Evolutionary conservation across 2,888 invertebrate species (phyloP).

Genomic region (Toxonevra muliebris): DNA sequence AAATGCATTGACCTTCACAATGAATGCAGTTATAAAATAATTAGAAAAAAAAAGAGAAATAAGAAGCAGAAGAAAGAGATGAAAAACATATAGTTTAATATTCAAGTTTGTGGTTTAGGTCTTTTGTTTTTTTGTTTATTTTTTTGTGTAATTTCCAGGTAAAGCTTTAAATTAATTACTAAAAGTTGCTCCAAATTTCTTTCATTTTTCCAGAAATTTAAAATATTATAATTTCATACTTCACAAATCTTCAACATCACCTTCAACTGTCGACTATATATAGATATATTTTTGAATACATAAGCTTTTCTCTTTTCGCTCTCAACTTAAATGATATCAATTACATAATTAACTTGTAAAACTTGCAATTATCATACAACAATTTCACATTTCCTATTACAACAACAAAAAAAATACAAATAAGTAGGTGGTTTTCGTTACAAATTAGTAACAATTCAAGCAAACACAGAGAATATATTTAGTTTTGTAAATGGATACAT

Average conservation of each 20-base stretch:
- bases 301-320: constrained; percentile 6
- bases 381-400: neutral
- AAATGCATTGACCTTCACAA: constrained; percentile 34
- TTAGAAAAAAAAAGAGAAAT: neutral
- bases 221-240: too few species aligned
- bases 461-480: too few species aligned
- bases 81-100: neutral
- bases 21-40: constrained; percentile 13
- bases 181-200: too few species aligned
- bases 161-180: too few species aligned
- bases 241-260: too few species aligned
- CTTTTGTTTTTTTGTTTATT: constrained; percentile 18
- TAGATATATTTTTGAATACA: too few species aligned
- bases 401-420: constrained; percentile 1
- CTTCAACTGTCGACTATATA: too few species aligned
- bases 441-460: neutral
- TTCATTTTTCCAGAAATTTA: too few species aligned
- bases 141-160: too few species aligned
- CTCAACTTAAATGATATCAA: constrained; percentile 25
- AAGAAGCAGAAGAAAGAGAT: neutral
- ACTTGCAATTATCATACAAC: constrained; percentile 11
- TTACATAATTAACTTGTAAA: constrained; percentile 26
- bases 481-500: too few species aligned
- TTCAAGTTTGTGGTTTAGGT: constrained; percentile 29
- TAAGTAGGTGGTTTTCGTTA: neutral